Base-by-base conservation (phyloP, 2,797 vertebrate species). In the Phoxinus dragarum region DNA sequence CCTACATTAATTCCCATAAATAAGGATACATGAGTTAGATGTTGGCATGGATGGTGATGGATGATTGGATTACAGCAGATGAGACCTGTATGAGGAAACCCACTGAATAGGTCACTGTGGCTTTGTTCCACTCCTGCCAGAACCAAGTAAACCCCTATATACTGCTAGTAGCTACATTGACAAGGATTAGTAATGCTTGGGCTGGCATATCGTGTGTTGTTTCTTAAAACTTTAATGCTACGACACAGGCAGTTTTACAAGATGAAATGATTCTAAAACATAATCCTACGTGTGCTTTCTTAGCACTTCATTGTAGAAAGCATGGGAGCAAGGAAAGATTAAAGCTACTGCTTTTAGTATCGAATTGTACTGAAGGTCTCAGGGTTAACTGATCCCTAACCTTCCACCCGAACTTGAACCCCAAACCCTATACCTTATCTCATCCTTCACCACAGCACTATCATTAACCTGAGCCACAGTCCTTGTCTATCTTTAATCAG, bases 31-130 rank as follows among this genome's bases (percentile, higher is more conserved):
- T 19, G 40, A 27, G 40, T 68, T 56, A 68, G 73, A 21, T 78
- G 78, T 72, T 86, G 81, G 44, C 73, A 54, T 80, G 69, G 79
- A 21, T 56, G 38, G 67, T 78, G 44, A 85, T 73, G 88, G 73
- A 49, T 86, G 82, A 85, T 84, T 79, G 40, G 56, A 82, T 86
- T 88, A 81, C 82, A 67, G 67, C 73, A 88, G 81, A 77, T 81
- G 59, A 84, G 44, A 84, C 72, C n/a, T 27, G 81, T 66, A 64
- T 38, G 31, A 84, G 61, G 64, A 81, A 72, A 80, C 34, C 17
- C 82, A 61, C 54, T 23, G 9, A 74, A 83, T 36, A 36, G 44
- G 23, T 76, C 66, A 80, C 47, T 47, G 59, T 84, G 31, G 31
- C 42, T 31, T 66, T 49, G 81, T 47, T 44, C 27, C 59, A 52